These are phyloP conservation scores for Fratercula arctica DNA, from an alignment of 2,797 vertebrate species.

Conservation along the genomic window DNA sequence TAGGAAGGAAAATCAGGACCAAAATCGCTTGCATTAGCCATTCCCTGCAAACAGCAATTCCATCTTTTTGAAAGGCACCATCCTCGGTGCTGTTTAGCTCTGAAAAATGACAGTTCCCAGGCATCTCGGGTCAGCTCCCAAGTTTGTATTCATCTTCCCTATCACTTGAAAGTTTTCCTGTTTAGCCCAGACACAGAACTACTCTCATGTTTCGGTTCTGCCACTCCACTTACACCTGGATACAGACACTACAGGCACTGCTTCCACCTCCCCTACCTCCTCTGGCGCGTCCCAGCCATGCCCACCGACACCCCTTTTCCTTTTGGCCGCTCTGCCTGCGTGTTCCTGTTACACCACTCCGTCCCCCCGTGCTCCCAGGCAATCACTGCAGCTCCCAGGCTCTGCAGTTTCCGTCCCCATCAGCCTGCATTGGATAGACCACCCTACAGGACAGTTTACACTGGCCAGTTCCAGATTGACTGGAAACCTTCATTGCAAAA, in stretches of 20 bases:
- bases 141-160: neutral
- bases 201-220: neutral
- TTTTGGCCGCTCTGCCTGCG: neutral
- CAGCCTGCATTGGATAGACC: accelerated
- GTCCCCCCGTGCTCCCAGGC: neutral
- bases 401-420: neutral
- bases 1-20: neutral
- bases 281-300: neutral
- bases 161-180: neutral
- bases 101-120: neutral
- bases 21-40: neutral
- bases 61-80: neutral
- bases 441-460: neutral
- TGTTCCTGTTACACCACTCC: neutral
- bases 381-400: neutral
- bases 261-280: neutral
- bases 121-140: neutral
- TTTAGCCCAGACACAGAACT: neutral
- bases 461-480: neutral
- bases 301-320: neutral
- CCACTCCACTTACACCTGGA: too few relatives aligned
- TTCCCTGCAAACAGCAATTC: neutral
- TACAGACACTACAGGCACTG: neutral
- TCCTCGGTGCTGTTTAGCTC: neutral
- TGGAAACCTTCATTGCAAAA: neutral